Conservation (phyloP, 2,113 vertebrate genomes). For the Brachyistius frenatus region DNA sequence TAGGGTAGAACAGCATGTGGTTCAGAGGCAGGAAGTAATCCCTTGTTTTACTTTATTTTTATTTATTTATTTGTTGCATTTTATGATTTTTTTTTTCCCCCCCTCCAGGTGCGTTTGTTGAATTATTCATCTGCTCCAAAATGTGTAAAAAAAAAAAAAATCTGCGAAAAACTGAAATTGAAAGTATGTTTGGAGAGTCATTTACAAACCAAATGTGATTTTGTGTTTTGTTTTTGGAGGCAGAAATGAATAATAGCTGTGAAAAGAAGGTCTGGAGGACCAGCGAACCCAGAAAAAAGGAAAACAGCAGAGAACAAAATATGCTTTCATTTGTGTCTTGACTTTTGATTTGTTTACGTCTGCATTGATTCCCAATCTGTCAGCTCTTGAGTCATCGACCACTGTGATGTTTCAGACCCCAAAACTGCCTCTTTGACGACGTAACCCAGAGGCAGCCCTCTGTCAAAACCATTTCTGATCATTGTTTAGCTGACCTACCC, state of each 20-base stretch:
- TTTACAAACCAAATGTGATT: conserved; percentile 40
- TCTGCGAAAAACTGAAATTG: conserved; percentile 37
- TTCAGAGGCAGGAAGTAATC: conserved; percentile 27
- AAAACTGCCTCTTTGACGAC: conserved; percentile 25
- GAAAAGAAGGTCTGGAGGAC: conserved; percentile 37
- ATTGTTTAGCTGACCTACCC: conserved; percentile 50
- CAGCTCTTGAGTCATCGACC: conserved; percentile 17
- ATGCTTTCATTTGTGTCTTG: background rate
- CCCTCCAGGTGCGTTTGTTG: conserved; percentile 18
- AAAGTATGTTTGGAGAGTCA: conserved; percentile 25
- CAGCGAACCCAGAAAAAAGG: background rate
- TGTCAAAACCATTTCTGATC: conserved; percentile 49
- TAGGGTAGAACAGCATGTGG: conserved; percentile 47
- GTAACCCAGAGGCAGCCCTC: conserved; percentile 27
- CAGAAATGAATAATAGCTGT: background rate
- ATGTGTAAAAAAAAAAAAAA: conserved; percentile 41
- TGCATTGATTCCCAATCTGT: conserved; percentile 27
- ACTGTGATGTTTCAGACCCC: conserved; percentile 16
- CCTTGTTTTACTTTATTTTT: conserved; percentile 16
- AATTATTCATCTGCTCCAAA: conserved; percentile 45
- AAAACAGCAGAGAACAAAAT: background rate
- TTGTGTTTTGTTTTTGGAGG: background rate
- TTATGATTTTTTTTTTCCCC: background rate
- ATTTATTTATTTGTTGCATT: conserved; percentile 13
- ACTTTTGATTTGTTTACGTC: conserved; percentile 22